Evolutionary conservation across 2,113 vertebrate species (phyloP).

Genomic region (Perca schrenkii): DNA sequence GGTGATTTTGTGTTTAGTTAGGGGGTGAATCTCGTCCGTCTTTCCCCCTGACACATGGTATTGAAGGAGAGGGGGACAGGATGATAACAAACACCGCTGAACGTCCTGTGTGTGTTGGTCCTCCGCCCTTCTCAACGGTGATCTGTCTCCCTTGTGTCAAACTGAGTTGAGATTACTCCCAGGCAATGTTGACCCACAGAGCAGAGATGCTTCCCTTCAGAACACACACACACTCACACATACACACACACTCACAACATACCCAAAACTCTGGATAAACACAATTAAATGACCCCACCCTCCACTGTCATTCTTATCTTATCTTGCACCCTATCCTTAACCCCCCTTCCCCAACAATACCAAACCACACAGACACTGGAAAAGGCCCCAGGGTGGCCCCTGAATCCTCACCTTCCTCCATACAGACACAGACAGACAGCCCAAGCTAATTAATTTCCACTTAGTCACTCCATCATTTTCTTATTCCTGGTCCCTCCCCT

Average conservation of each 20-base stretch:
- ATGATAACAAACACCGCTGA: constrained; percentile 71
- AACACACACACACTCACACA: constrained; percentile 25
- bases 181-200: constrained; percentile 76
- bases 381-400: constrained; percentile 62
- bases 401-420: constrained; percentile 63
- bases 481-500: constrained; percentile 12
- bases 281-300: constrained; percentile 74
- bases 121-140: constrained; percentile 62
- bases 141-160: constrained; percentile 76
- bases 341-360: constrained; percentile 14
- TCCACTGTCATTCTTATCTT: constrained; percentile 79
- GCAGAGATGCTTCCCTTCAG: constrained; percentile 58
- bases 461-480: constrained; percentile 56
- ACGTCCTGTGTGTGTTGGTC: constrained; percentile 65
- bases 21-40: constrained; percentile 75
- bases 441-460: constrained; percentile 52
- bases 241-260: constrained; percentile 51
- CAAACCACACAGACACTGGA: constrained; percentile 31
- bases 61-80: constrained; percentile 74
- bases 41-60: constrained; percentile 63
- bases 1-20: constrained; percentile 76
- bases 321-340: constrained; percentile 73
- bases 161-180: constrained; percentile 71
- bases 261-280: constrained; percentile 75
- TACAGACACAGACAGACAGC: constrained; percentile 42